Base-by-base conservation (phyloP, 2,113 vertebrate genomes). In the Crotalus helleri region DNA sequence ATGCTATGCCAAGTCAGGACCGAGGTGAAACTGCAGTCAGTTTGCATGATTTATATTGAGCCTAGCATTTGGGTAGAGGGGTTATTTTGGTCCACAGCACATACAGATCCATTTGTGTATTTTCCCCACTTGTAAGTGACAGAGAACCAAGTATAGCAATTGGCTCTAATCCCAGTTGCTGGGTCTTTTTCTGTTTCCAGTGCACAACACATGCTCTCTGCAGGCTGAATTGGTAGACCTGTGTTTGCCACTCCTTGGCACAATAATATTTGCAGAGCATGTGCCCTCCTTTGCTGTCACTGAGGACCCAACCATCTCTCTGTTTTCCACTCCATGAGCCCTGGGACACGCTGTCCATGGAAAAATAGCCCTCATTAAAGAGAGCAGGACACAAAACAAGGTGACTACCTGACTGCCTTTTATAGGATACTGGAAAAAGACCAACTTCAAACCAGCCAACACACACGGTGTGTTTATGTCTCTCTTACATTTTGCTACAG, bases 351-450 rank as follows among this genome's bases (percentile, higher is more conserved):
- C 92, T 96, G 96, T 96, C 91, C 95, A 94, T 95, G 96, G 97
- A 97, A 97, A 97, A 97, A 97, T 90, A 95, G 93, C 90, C 0
- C 87, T 85, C 91, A 93, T 23, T 59, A 92, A 91, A 91, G 96
- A 95, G 94, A 95, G 94, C 94, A 95, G 74, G 44, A 86, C 57
- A 11, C 88, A 95, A 95, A 96, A 87, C 26, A 87, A 90, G 95
- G 95, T 93, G 91, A 95, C 95, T 96, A 97, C 97, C 97, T 97
- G 96, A 95, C 96, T 96, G 95, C 96, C 3, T 4, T 95, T 96
- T 95, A 95, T 90, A 97, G 95, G 87, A 94, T 95, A 96, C 96
- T 96, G 95, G 96, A 96, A 95, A 96, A 92, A 93, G 94, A 94
- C 33, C 90, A 92, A 88, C 89, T 89, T 53, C 92, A 89, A 93